phyloP scores from a whole-genome alignment of 2,888 invertebrate genomes.

The Sphaerophoria rueppellii region DNA sequence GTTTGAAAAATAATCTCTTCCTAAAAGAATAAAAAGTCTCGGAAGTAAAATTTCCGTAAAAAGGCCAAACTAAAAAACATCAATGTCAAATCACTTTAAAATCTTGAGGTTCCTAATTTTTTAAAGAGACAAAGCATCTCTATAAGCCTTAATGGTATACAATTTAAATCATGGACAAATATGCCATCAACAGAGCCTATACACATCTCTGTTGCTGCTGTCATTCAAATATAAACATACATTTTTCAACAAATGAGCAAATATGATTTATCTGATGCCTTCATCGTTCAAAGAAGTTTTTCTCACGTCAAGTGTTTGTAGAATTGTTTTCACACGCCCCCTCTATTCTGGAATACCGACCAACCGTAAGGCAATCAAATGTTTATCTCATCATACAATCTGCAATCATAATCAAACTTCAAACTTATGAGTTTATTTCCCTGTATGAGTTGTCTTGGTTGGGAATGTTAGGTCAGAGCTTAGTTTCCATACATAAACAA shows the following conservation, averaged over 20 bases:
- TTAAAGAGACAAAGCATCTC: neutral
- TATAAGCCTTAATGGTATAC: constrained; percentile 13
- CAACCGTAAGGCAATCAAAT: constrained; percentile 4
- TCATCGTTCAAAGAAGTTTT: neutral
- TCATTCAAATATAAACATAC: too few species aligned
- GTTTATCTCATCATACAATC: constrained; percentile 27
- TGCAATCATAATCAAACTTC: constrained; percentile 20
- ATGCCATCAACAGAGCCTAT: neutral
- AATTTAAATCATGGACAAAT: constrained; percentile 10
- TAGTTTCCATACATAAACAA: constrained; percentile 49
- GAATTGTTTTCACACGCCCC: constrained; percentile 28
- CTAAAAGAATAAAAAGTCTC: too few species aligned
- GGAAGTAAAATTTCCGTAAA: too few species aligned
- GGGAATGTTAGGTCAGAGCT: neutral
- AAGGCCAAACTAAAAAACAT: too few species aligned
- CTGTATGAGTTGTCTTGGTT: neutral
- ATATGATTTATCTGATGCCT: neutral
- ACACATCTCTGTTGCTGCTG: neutral
- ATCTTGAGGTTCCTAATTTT: neutral
- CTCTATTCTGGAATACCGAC: constrained; percentile 4
- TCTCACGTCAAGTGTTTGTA: neutral
- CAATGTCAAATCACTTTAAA: too few species aligned
- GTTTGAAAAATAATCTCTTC: too few species aligned
- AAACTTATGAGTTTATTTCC: constrained; percentile 36
- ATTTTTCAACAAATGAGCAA: neutral